These are phyloP conservation scores for Sciurus carolinensis DNA, from an alignment of 2,797 vertebrate species.

Conservation along the genomic window DNA sequence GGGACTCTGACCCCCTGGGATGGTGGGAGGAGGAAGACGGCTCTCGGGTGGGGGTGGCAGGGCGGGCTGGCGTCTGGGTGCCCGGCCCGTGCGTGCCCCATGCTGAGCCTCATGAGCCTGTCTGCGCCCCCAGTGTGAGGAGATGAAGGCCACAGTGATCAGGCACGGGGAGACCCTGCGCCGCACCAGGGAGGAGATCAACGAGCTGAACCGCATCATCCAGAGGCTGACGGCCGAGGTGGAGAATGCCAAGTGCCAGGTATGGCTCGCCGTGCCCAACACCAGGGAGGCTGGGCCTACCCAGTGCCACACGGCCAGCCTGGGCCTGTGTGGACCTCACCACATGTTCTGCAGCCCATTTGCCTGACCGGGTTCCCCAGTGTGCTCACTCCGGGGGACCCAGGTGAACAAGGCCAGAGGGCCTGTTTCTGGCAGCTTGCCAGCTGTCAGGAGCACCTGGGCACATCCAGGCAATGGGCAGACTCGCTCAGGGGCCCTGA, in stretches of 20 bases:
- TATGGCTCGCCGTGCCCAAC: slow-evolving; percentile 67
- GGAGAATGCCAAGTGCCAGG: slow-evolving; percentile 90
- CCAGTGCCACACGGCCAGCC: not conserved
- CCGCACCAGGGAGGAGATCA: slow-evolving; percentile 92
- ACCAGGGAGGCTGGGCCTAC: not conserved
- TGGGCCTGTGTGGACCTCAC: not conserved
- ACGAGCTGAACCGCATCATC: slow-evolving; percentile 92
- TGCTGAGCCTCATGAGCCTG: not conserved
- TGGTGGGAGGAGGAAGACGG: not conserved
- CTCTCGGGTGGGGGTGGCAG: not conserved
- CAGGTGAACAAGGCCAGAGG: not conserved
- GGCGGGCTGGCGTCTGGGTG: not conserved
- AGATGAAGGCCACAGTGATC: slow-evolving; percentile 92
- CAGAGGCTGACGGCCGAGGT: slow-evolving; percentile 90
- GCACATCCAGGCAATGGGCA: not conserved
- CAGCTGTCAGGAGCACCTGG: not conserved
- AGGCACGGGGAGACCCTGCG: slow-evolving; percentile 91
- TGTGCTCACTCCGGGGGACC: not conserved
- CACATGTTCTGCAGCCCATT: not conserved
- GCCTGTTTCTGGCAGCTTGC: not conserved
- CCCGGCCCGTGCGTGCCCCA: not conserved
- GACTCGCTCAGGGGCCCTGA: not conserved
- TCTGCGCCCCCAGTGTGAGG: slow-evolving; percentile 89
- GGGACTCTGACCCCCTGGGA: fast-evolving
- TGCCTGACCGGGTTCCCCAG: not conserved